These are phyloP conservation scores for Amphiprion percula DNA, from an alignment of 2,113 vertebrate genomes.

Conservation along the genomic window DNA sequence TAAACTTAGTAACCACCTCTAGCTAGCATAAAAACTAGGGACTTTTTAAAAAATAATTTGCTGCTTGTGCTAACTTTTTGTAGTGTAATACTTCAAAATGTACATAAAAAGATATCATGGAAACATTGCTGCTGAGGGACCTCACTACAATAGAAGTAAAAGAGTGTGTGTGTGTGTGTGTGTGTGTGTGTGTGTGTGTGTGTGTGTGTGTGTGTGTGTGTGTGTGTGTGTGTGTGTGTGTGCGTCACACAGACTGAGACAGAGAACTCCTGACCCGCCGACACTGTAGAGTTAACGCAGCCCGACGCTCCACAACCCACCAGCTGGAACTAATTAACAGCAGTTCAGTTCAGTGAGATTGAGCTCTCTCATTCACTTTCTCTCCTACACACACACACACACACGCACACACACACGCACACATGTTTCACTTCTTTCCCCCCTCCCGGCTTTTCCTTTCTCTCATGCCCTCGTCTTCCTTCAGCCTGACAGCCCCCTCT, in stretches of 20 bases:
- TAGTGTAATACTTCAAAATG: no score
- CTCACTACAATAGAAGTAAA: no score
- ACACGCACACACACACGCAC: conserved; percentile 12
- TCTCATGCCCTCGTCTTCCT: conserved; percentile 66
- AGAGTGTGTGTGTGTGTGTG: not conserved
- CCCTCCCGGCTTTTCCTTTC: conserved; percentile 52
- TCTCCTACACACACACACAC: conserved; percentile 12
- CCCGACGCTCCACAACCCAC: conserved; percentile 46
- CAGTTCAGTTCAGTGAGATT: conserved; percentile 71
- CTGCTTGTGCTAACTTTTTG: no score
- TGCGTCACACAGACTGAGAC: conserved; percentile 18
- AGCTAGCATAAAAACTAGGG: no score
- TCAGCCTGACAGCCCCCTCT: conserved; percentile 48
- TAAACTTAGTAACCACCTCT: no score
- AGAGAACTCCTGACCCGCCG: conserved; percentile 69
- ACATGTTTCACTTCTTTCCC: not conserved
- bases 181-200: conserved; percentile 11
- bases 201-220: conserved; percentile 8
- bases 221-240: conserved; percentile 13
- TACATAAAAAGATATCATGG: no score
- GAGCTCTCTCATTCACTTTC: conserved; percentile 68
- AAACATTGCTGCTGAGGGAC: no score
- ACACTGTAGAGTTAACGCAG: conserved; percentile 60
- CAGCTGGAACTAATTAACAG: conserved; percentile 85
- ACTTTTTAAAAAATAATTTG: no score